Conservation (phyloP, 2,797 vertebrate species). For the Pipistrellus nathusii region DNA sequence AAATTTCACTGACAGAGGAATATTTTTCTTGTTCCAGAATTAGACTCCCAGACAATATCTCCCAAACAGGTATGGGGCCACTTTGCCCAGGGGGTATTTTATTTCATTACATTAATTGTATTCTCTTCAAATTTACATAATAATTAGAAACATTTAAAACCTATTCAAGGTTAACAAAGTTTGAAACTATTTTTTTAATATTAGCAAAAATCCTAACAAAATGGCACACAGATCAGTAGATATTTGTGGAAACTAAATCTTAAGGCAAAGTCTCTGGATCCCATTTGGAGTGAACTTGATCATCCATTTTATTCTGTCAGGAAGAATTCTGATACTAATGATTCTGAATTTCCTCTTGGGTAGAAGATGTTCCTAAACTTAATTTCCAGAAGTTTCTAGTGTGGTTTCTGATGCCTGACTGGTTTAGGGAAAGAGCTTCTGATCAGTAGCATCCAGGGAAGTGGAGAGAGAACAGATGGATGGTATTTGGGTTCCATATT, state of each 20-base stretch:
- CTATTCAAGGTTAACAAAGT: not conserved
- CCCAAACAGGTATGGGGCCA: not conserved
- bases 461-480: not conserved
- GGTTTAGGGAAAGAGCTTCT: not conserved
- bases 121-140: conserved; percentile 5
- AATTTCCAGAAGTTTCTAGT: not conserved
- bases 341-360: not conserved
- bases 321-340: not conserved
- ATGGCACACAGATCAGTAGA: too few relatives aligned
- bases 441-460: fast-evolving
- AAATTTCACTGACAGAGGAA: not conserved
- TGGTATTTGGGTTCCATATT: fast-evolving
- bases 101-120: not conserved
- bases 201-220: not conserved
- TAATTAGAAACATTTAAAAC: not conserved
- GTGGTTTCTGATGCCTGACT: not conserved
- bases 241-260: not conserved
- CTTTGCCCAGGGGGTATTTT: not conserved
- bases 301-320: not conserved
- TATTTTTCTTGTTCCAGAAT: not conserved
- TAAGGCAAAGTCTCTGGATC: not conserved
- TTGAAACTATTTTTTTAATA: not conserved
- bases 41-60: not conserved
- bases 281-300: not conserved
- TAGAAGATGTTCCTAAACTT: too few relatives aligned